Percentiles rank a stretch among this genome's conserved stretches.
phyloP scores from a whole-genome alignment of 2,113 vertebrate genomes.

The Sander vitreus region DNA sequence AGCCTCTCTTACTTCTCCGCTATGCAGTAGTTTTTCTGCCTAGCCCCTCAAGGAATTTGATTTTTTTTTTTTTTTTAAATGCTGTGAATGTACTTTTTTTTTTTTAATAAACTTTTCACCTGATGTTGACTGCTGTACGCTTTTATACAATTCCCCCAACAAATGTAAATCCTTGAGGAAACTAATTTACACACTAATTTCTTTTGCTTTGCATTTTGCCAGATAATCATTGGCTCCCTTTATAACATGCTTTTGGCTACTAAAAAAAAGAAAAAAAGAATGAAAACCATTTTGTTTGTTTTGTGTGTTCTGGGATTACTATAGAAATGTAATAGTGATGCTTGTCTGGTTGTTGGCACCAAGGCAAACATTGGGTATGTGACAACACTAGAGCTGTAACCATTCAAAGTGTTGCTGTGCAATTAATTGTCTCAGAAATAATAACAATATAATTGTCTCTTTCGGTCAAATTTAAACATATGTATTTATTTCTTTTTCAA shows the following conservation, averaged over 20 bases:
- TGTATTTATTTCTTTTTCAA: no score
- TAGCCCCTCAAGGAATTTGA: neutral
- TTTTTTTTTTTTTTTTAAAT: conserved; percentile 1
- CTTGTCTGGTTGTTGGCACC: conserved; percentile 11
- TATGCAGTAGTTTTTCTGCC: neutral
- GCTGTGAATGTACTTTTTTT: conserved; percentile 9
- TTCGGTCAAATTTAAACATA: no score
- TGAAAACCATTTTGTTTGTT: neutral
- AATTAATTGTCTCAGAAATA: no score
- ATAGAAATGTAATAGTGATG: conserved; percentile 4
- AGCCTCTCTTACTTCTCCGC: neutral
- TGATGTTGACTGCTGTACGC: conserved; percentile 24
- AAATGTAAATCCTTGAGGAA: conserved; percentile 26
- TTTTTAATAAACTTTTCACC: conserved; percentile 12
- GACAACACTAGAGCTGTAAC: neutral
- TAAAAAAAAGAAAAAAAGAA: neutral
- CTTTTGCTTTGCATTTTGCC: conserved; percentile 21
- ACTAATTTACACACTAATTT: conserved; percentile 27
- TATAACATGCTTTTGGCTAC: conserved; percentile 15
- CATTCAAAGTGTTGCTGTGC: no score
- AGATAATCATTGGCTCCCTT: neutral
- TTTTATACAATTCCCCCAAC: neutral
- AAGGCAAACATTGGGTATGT: neutral
- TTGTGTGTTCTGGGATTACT: neutral
- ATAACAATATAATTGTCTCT: no score